Evolutionary conservation across 2,797 vertebrate species (phyloP), one percentile per base, ranked within the genome.

Genomic region (Oryzias sinensis): DNA sequence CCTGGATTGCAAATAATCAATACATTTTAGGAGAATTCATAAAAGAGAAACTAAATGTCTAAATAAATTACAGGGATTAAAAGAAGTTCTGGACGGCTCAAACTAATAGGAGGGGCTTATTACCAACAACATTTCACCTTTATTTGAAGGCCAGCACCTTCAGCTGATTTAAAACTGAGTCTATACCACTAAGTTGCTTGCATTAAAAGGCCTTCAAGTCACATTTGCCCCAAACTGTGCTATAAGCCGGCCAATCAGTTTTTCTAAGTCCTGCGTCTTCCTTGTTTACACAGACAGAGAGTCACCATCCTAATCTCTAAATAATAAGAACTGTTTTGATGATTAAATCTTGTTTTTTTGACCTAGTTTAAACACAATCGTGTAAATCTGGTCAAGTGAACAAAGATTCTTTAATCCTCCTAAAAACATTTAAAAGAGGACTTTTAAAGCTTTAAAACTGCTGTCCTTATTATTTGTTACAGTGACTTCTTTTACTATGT

Each of bases 1-100:
- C 89, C 97, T 99, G 79, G 51, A 82, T 74, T 82, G 80, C 86
- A 81, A 56, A 88, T 8, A 40, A 1, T 68, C 13, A 76, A n/a
- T 56, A 59, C 1, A 33, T 64, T 79, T 6, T 56, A 17, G 22
- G 1, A 62, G 16, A 15, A 53, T 44, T 9, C 44, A 54, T 33
- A 14, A 65, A 62, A 65, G 65, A 47, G 2, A 16, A 15, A 14
- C 11, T 11, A 3, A 13, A 4, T 14, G 3, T 9, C 20, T 46
- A 20, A 8, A 47, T 46, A 20, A 8, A 47, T 47, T 2, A 4
- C 13, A 11, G 14, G 20, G 3, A 18, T 47, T 24, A 22, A 13
- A 13, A 47, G 14, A 47, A 22, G 20, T 47, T 14, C 9, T 46
- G 8, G 18, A 20, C 8, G 9, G 43, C 43, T 14, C 0, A 5